Evolutionary conservation across 2,113 vertebrate species (phyloP), one percentile per base, ranked within the genome.

Genomic region (Tinamus guttatus): DNA sequence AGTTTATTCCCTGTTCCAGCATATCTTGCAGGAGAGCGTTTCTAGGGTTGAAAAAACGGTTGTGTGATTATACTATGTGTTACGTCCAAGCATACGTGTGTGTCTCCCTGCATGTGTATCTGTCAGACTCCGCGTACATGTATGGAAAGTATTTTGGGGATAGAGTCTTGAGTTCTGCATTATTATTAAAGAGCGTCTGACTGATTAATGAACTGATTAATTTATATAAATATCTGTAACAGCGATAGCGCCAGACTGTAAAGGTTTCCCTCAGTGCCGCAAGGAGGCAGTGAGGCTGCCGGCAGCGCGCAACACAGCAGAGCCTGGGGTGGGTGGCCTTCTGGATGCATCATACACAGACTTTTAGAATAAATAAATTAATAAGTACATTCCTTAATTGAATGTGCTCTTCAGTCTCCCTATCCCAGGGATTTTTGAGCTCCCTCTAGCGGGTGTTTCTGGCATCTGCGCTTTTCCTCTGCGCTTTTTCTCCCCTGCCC

Each of bases 391-490:
- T 94, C 68, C 56, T 38, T 64, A 34, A 62, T 32, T 11, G 41
- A 85, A 41, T 3, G 9, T 4, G 22, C 41, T 43, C 54, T 80
- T 43, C 52, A 7, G 30, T 75, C 51, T 18, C 59, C 45, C 58
- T 47, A 17, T 65, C 60, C 41, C 58, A 34, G 79, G 93, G 69
- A 77, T 89, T 90, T 91, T 25, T 74, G 65, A 75, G 85, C 97
- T 97, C 98, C 98, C 98, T 95, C 98, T 98, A 94, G 96, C 43
- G 97, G 95, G 80, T 49, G 52, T 64, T 34, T 38, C 25, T 2
- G 34, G 27, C 47, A 5, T 4, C 1, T 5, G 71, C 65, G 52
- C 14, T 75, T 71, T 24, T 8, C 56, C 20, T 6, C 5, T 1
- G 32, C 91, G 75, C 13, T 68, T 4, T 14, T 43, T 18, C 17